Percentiles rank a stretch among this genome's conserved stretches.
phyloP scores from a whole-genome alignment of 2,797 vertebrate genomes.

The Darevskia nairensis region DNA sequence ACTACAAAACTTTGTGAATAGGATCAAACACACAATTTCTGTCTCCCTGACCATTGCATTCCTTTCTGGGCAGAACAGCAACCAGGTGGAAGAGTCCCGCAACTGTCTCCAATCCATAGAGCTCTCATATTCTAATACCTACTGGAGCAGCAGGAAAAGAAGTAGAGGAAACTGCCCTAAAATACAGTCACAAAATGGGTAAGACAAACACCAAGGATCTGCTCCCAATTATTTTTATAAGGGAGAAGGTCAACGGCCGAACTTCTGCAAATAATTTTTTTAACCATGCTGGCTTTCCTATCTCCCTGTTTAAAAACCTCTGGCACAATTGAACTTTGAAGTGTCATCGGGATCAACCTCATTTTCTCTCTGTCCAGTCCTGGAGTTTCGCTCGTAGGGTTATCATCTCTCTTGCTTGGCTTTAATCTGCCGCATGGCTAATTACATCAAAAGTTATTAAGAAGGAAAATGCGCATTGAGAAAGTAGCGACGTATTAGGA shows the following conservation, averaged over 20 bases:
- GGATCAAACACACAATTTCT: neutral
- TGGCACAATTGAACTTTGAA: neutral
- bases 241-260: neutral
- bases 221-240: conserved; percentile 15
- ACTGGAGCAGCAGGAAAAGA: neutral
- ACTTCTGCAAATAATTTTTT: conserved; percentile 15
- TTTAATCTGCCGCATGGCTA: neutral
- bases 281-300: conserved; percentile 5
- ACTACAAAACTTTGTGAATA: neutral
- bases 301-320: neutral
- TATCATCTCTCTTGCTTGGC: neutral
- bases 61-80: neutral
- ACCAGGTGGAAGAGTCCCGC: neutral
- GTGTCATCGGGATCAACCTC: neutral
- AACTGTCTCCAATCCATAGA: neutral
- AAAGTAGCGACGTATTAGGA: neutral
- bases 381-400: neutral
- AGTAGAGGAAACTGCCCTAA: neutral
- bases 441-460: neutral
- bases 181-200: neutral
- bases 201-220: neutral
- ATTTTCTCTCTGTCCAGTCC: neutral
- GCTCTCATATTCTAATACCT: neutral
- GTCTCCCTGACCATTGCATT: neutral
- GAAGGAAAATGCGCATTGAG: neutral